These are phyloP conservation scores for Drosophila atripex DNA, from an alignment of 2,888 invertebrate species.

Conservation along the genomic window DNA sequence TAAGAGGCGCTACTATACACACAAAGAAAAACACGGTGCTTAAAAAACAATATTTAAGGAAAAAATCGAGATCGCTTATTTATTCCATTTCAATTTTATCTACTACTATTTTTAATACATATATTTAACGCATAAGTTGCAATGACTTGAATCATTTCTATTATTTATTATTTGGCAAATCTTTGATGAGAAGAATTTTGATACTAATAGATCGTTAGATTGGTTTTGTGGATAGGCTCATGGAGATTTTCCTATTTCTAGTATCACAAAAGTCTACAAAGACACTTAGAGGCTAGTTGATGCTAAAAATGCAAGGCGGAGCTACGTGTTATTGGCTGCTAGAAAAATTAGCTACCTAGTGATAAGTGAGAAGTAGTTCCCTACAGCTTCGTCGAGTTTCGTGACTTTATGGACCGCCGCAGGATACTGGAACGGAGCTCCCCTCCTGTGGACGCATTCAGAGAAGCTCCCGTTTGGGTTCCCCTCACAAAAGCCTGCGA, in stretches of 20 bases:
- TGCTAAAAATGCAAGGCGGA: conserved; percentile 44
- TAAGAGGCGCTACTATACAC: not conserved
- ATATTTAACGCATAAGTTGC: not conserved
- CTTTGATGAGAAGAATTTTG: not conserved
- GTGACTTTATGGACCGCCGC: conserved; percentile 85
- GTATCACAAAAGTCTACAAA: conserved; percentile 45
- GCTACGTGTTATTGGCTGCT: conserved; percentile 28
- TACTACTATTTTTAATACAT: not conserved
- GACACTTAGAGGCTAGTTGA: conserved; percentile 35
- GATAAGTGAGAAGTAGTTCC: not conserved
- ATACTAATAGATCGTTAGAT: conserved; percentile 5
- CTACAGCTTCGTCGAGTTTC: conserved; percentile 83
- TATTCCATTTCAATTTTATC: not conserved
- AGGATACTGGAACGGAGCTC: conserved; percentile 87
- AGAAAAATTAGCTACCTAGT: conserved; percentile 35
- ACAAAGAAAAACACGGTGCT: not conserved
- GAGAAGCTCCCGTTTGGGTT: conserved; percentile 84
- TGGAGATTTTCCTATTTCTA: conserved; percentile 35
- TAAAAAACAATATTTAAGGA: not conserved
- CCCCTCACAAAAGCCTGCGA: conserved; percentile 80
- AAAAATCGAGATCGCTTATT: no score
- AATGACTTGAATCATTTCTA: not conserved
- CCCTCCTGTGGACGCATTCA: conserved; percentile 86
- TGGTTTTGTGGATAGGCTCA: conserved; percentile 15
- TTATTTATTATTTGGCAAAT: not conserved